Percentiles rank a stretch among this genome's conserved stretches.
These are phyloP conservation scores for Alosa sapidissima DNA, from an alignment of 2,797 vertebrate species.

Conservation along the genomic window DNA sequence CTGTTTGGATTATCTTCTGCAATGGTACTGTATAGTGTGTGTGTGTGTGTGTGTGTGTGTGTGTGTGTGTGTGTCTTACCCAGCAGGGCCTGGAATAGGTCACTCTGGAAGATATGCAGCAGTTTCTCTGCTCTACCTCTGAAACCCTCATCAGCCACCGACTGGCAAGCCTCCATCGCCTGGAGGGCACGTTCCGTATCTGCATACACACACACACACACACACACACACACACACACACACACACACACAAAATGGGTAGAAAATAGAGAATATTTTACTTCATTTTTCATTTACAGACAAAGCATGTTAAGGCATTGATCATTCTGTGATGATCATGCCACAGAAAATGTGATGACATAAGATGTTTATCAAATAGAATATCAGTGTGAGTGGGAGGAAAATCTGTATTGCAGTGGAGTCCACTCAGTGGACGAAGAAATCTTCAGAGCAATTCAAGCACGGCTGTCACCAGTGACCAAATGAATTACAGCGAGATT, in stretches of 20 bases:
- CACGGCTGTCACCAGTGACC: too few relatives aligned
- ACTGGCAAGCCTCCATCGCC: conserved; percentile 71
- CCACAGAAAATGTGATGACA: too few relatives aligned
- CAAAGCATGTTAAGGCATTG: too few relatives aligned
- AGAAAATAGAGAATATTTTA: neutral
- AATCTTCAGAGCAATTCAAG: too few relatives aligned
- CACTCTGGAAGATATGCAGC: conserved; percentile 72
- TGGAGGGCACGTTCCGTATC: conserved; percentile 71
- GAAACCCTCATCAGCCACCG: conserved; percentile 63
- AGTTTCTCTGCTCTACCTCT: conserved; percentile 69
- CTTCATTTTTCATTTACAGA: too few relatives aligned
- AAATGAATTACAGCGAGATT: neutral
- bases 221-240: conserved; percentile 24
- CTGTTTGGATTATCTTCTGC: too few relatives aligned
- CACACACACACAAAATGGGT: conserved; percentile 11
- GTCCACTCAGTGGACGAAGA: too few relatives aligned
- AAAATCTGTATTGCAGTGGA: too few relatives aligned
- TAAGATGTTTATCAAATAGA: too few relatives aligned
- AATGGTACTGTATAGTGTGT: neutral
- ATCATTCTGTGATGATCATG: too few relatives aligned
- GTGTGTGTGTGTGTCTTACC: conserved; percentile 55
- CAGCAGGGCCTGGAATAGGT: conserved; percentile 76
- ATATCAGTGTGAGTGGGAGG: too few relatives aligned
- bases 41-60: neutral
- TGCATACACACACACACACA: conserved; percentile 43